These are phyloP conservation scores for Callitettix versicolor DNA, from an alignment of 1,140 invertebrate species.

Conservation along the genomic window DNA sequence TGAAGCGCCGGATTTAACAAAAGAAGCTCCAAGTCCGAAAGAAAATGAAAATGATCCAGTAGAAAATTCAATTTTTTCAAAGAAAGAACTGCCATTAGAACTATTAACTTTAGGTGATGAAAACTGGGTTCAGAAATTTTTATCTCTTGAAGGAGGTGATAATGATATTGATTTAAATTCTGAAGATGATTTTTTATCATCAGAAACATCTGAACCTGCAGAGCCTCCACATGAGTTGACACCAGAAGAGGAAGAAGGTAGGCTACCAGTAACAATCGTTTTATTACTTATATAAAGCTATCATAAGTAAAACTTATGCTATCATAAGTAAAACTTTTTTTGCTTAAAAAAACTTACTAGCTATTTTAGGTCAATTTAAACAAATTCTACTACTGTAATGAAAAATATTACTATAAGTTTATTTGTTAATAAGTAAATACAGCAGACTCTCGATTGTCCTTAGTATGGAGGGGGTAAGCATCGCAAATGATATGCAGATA, in stretches of 20 bases:
- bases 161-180: constrained; percentile 24
- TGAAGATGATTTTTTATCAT: constrained; percentile 32
- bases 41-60: constrained; percentile 1
- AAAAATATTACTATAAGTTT: neutral
- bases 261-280: no score
- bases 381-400: no score
- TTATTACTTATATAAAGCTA: no score
- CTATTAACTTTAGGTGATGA: neutral
- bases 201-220: constrained; percentile 30
- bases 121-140: constrained; percentile 1
- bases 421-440: neutral
- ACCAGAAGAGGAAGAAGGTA: constrained; percentile 46
- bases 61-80: constrained; percentile 7
- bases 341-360: no score
- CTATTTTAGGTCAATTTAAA: no score
- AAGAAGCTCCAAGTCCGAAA: constrained; percentile 19
- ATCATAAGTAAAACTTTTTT: no score
- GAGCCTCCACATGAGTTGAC: constrained; percentile 40
- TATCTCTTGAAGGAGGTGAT: constrained; percentile 17
- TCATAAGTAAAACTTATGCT: no score
- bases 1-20: constrained; percentile 30
- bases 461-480: no score
- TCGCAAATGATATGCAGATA: no score
- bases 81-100: neutral
- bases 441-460: no score